Conservation (phyloP, 2,888 invertebrate species). For the Saturnia pavonia region DNA sequence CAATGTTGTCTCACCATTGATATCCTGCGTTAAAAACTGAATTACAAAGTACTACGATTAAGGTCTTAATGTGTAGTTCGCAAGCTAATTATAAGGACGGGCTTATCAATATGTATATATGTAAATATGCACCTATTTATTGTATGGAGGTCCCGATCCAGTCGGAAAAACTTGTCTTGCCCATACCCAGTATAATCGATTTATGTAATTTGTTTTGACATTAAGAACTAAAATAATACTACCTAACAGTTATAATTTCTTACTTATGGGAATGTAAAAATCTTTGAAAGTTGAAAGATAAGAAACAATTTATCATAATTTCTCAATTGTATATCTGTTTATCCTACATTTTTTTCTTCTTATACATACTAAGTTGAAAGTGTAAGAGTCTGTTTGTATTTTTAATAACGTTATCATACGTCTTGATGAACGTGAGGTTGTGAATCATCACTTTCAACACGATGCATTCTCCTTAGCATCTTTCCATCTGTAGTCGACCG, state of each 20-base stretch:
- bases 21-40: slow-evolving; percentile 51
- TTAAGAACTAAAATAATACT: not conserved
- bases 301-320: too few species aligned
- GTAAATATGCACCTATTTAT: too few species aligned
- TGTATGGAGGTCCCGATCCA: too few species aligned
- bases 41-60: slow-evolving; percentile 2
- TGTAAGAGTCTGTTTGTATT: not conserved
- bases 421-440: slow-evolving; percentile 68
- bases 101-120: too few species aligned
- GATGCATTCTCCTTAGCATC: slow-evolving; percentile 86
- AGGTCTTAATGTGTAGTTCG: not conserved
- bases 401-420: slow-evolving; percentile 36
- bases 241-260: not conserved
- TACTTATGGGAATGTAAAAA: too few species aligned
- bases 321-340: too few species aligned
- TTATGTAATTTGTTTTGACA: not conserved
- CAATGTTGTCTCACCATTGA: slow-evolving; percentile 66
- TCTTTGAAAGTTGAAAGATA: too few species aligned
- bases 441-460: slow-evolving; percentile 87
- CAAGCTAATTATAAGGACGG: not conserved
- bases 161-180: too few species aligned
- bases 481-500: slow-evolving; percentile 70
- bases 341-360: too few species aligned
- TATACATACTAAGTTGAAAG: not conserved
- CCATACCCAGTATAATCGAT: too few species aligned